Evolutionary conservation across 1,140 invertebrate species (phyloP), one percentile per base, ranked within the genome.

Genomic region (Eumaeus atala): DNA sequence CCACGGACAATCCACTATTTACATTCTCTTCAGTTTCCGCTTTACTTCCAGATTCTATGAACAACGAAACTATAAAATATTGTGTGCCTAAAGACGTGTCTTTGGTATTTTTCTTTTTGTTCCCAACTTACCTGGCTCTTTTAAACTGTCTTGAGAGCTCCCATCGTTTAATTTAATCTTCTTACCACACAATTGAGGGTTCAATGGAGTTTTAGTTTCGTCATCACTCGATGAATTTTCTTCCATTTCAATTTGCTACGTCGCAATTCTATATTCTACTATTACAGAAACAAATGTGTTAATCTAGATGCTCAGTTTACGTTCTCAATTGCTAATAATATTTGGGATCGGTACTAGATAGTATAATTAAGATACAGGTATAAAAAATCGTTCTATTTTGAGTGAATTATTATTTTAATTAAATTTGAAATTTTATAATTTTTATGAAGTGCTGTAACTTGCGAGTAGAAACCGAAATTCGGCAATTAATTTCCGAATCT

Each of bases 101-200:
- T 59, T 52, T 57, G 37, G 14, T 51, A 47, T 38, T 12, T 17
- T 37, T 51, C 35, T 35, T 14, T 18, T 14, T 12, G 4, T 18
- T n/a, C 12, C 52, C 57, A 48, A 62, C 61, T 72, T 69, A 84
- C 83, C 77, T 59, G 60, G 64, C 54, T 76, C 81, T 51, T 72
- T 75, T 3, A 74, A 58, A 69, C 83, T 84, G 18, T 82, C 79
- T 51, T 86, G 83, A 1, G 83, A 86, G 53, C 77, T 84, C 10
- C 83, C 83, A 58, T 86, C 83, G 56, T 86, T 86, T 52, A 86
- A 62, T 70, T 86, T 86, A n/a, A 80, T 49, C 60, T 84, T 86
- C 58, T 86, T 86, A 54, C 76, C 71, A 64, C 74, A 64, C 35
- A 65, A 64, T 72, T 77, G 76, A 51, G 77, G 77, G 42, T 72